Percentiles rank a stretch among this genome's conserved stretches.
These are phyloP conservation scores for Ceyx erithaca DNA, from an alignment of 2,797 vertebrate genomes.

Conservation along the genomic window DNA sequence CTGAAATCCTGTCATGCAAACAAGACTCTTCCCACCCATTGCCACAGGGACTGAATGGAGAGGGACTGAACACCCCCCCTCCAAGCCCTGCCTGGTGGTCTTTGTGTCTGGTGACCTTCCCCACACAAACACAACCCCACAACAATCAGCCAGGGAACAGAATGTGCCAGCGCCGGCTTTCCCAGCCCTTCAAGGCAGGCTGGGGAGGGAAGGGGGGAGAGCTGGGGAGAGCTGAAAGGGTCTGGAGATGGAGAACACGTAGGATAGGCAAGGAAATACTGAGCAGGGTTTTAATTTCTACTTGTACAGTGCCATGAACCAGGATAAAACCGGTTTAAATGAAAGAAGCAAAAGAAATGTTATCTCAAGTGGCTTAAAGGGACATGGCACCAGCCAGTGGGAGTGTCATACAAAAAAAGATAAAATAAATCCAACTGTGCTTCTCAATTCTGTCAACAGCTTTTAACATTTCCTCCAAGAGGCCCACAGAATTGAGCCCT, in stretches of 20 bases:
- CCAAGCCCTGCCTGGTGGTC: slow-evolving; percentile 52
- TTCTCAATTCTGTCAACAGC: neutral
- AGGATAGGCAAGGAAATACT: neutral
- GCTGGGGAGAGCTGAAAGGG: slow-evolving; percentile 16
- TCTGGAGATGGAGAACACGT: neutral
- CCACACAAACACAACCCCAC: slow-evolving; percentile 52
- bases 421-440: neutral
- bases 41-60: slow-evolving; percentile 46
- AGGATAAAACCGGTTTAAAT: slow-evolving; percentile 14
- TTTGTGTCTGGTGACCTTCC: slow-evolving; percentile 67
- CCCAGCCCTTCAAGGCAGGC: slow-evolving; percentile 55
- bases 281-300: neutral
- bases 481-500: neutral
- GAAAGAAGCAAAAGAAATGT: slow-evolving; percentile 4
- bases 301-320: neutral
- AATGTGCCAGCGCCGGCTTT: neutral
- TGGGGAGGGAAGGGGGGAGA: slow-evolving; percentile 6
- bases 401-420: neutral
- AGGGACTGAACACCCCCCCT: neutral
- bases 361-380: neutral
- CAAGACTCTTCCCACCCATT: slow-evolving; percentile 59
- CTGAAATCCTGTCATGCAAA: slow-evolving; percentile 63
- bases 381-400: neutral
- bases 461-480: neutral
- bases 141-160: slow-evolving; percentile 50